These are phyloP conservation scores for Porites divaricata DNA, from an alignment of 92 coral and sea anemone species.

Conservation along the genomic window DNA sequence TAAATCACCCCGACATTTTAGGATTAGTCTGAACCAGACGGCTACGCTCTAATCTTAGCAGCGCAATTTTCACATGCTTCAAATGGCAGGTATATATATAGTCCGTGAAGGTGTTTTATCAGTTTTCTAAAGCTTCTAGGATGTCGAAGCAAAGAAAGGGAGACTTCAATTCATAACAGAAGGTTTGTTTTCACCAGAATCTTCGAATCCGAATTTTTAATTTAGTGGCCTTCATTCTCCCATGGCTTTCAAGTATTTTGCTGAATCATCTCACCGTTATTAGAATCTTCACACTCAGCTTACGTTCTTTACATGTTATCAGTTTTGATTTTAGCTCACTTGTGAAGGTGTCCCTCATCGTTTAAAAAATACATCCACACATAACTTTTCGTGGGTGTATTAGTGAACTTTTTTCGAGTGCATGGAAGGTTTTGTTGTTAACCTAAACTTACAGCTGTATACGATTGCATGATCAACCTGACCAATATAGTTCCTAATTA, in stretches of 20 bases:
- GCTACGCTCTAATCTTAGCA: too few species aligned
- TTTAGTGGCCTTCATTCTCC: neutral
- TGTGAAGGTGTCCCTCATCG: neutral
- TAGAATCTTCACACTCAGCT: neutral
- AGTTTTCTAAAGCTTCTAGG: neutral
- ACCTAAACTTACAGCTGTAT: neutral
- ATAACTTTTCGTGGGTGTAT: neutral
- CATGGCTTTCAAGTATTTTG: neutral
- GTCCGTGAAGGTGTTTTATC: neutral
- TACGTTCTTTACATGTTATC: neutral
- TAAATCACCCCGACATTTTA: too few species aligned
- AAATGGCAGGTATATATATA: too few species aligned
- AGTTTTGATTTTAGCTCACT: neutral
- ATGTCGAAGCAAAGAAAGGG: neutral
- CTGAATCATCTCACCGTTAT: constrained; percentile 13
- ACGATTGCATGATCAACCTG: too few species aligned
- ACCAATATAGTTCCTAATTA: neutral
- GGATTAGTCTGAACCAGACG: too few species aligned
- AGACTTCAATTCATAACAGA: neutral
- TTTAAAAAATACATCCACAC: neutral
- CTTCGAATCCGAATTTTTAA: neutral
- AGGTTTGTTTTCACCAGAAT: neutral
- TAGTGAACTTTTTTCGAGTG: neutral
- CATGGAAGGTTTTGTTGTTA: neutral
- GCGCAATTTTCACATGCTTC: too few species aligned